These are phyloP conservation scores for Chionis minor DNA, from an alignment of 2,113 vertebrate genomes.

Conservation along the genomic window DNA sequence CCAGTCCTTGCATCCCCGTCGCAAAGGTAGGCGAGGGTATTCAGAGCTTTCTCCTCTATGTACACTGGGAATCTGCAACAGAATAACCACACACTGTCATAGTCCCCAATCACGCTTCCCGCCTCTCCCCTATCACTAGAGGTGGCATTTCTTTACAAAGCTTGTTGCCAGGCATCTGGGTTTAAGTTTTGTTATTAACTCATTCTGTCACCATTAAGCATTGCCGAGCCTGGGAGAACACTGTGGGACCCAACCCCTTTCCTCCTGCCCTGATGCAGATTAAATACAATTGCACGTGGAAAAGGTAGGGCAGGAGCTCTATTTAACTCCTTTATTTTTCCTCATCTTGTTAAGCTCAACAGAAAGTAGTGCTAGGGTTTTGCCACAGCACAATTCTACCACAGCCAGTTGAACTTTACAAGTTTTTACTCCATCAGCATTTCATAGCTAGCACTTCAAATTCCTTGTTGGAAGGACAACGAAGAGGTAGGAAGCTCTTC, in stretches of 20 bases:
- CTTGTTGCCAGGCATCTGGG: background rate
- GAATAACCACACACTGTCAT: background rate
- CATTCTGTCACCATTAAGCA: background rate
- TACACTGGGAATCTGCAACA: constrained; percentile 78
- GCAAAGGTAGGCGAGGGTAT: constrained; percentile 88
- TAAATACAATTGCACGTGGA: background rate
- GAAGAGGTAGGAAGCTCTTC: background rate
- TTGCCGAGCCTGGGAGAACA: background rate
- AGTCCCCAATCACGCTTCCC: background rate
- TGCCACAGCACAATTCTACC: background rate
- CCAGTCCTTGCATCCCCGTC: constrained; percentile 92
- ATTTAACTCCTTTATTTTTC: background rate
- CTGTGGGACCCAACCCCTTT: background rate
- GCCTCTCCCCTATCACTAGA: background rate
- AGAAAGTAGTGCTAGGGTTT: background rate
- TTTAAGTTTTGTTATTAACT: background rate
- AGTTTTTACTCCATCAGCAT: background rate
- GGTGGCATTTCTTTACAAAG: background rate
- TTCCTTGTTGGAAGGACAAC: background rate
- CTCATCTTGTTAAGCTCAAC: background rate
- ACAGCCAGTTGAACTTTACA: background rate
- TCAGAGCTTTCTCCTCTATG: constrained; percentile 89
- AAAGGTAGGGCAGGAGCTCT: background rate
- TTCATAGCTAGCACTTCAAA: background rate
- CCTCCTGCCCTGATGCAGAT: background rate